phyloP scores from a whole-genome alignment of 2,113 vertebrate species.

The Ptilorrhoa leucosticta region DNA sequence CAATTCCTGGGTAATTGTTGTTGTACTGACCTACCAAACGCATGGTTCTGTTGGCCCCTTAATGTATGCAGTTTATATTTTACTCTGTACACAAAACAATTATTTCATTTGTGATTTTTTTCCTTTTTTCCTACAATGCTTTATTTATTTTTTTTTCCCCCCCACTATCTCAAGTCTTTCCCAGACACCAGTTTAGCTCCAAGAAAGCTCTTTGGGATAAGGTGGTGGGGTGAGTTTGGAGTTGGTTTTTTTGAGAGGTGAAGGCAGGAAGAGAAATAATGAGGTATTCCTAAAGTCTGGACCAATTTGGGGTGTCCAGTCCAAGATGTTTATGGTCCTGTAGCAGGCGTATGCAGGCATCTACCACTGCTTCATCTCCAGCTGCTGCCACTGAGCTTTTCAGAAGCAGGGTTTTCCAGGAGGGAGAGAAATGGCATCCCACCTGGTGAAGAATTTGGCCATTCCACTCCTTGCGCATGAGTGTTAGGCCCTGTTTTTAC shows the following conservation, averaged over 20 bases:
- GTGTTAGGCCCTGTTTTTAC: accelerated
- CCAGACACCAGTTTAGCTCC: background rate
- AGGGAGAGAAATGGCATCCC: background rate
- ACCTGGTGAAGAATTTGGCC: background rate
- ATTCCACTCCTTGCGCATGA: background rate
- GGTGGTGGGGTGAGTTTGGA: no score
- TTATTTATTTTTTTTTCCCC: no score
- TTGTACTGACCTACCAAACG: background rate
- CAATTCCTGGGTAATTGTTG: background rate
- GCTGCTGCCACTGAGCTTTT: background rate
- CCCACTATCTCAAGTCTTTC: background rate
- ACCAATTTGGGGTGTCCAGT: background rate
- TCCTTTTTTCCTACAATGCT: background rate
- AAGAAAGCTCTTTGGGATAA: background rate
- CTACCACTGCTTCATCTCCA: background rate
- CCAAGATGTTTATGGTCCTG: background rate
- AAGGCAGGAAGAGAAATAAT: background rate
- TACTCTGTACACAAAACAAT: background rate
- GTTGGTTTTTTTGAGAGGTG: accelerated
- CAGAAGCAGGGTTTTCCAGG: background rate
- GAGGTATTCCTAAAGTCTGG: background rate
- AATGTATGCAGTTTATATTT: background rate
- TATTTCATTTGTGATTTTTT: background rate
- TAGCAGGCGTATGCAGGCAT: background rate
- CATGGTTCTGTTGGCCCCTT: background rate